A percentile compares a stretch with the other conserved stretches of the same genome.
These are phyloP conservation scores for Willowsia nigromaculata DNA, from an alignment of 2,888 invertebrate genomes.

Conservation along the genomic window DNA sequence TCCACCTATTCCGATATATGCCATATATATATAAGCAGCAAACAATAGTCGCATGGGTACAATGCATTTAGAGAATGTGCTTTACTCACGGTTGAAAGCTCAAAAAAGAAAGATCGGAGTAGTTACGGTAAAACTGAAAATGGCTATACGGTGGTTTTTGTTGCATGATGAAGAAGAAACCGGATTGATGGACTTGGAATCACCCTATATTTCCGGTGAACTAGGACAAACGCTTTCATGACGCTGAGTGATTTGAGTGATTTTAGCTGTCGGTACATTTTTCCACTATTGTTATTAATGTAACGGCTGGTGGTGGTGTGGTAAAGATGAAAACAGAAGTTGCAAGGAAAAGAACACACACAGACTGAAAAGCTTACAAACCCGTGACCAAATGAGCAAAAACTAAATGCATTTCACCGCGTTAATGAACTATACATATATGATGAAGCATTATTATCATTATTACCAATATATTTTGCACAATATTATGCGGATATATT, in stretches of 20 bases:
- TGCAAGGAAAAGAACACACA: not conserved
- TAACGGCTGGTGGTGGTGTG: not conserved
- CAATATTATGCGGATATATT: not conserved
- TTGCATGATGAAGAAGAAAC: constrained; percentile 39
- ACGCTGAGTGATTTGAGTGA: constrained; percentile 69
- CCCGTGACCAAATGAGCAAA: constrained; percentile 62
- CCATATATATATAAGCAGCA: not conserved
- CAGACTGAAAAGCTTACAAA: constrained; percentile 7
- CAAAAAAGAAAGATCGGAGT: constrained; percentile 32
- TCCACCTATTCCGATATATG: not conserved
- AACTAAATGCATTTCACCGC: constrained; percentile 21
- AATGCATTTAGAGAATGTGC: not conserved
- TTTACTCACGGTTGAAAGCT: constrained; percentile 16
- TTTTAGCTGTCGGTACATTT: constrained; percentile 59
- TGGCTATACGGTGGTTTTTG: not conserved
- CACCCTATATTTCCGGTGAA: constrained; percentile 77
- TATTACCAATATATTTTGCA: not conserved
- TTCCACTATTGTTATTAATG: constrained; percentile 30
- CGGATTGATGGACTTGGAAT: constrained; percentile 78
- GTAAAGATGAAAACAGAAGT: not conserved
- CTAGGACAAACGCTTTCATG: constrained; percentile 77
- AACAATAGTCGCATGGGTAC: not conserved
- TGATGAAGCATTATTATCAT: not conserved
- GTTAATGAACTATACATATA: not conserved
- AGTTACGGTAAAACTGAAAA: constrained; percentile 38